phyloP scores from a whole-genome alignment of 2,797 vertebrate species.

The Enteromius fasciolatus region DNA sequence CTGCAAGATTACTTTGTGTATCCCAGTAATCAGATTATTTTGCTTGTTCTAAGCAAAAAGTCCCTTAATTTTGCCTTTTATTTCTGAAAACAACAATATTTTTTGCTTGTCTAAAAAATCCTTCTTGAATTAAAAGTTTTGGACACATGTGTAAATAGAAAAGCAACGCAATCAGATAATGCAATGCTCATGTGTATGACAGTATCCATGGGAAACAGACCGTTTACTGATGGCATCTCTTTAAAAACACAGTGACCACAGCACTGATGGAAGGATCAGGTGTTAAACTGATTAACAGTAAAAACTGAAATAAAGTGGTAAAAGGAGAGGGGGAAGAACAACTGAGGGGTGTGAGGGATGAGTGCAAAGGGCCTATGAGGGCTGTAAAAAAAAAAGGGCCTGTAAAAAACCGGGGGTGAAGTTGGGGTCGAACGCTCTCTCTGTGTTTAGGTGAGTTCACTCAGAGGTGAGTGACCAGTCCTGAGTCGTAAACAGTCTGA shows the following conservation, averaged over 20 bases:
- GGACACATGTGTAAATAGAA: neutral
- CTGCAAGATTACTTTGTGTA: no score
- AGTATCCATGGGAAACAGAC: constrained; percentile 23
- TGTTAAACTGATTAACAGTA: constrained; percentile 53
- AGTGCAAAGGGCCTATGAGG: constrained; percentile 42
- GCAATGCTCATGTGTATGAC: neutral
- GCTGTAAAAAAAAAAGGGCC: constrained; percentile 64
- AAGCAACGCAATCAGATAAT: neutral
- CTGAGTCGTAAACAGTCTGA: constrained; percentile 78
- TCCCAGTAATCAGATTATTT: no score
- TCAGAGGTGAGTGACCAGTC: constrained; percentile 81
- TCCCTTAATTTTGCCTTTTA: no score
- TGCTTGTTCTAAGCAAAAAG: no score
- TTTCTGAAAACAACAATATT: no score
- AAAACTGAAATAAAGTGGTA: constrained; percentile 54
- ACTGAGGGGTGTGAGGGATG: constrained; percentile 33
- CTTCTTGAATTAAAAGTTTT: no score
- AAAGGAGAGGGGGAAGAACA: constrained; percentile 39
- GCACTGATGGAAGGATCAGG: constrained; percentile 49
- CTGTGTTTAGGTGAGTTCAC: constrained; percentile 77
- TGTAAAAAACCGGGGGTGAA: constrained; percentile 69
- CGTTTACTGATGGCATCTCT: constrained; percentile 27
- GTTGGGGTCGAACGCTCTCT: constrained; percentile 71
- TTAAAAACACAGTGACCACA: constrained; percentile 28
- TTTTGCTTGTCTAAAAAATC: no score